A percentile compares a stretch with the other conserved stretches of the same genome.
phyloP scores from a whole-genome alignment of 2,113 vertebrate genomes.

The Stomatorhinus ivindoensis region DNA sequence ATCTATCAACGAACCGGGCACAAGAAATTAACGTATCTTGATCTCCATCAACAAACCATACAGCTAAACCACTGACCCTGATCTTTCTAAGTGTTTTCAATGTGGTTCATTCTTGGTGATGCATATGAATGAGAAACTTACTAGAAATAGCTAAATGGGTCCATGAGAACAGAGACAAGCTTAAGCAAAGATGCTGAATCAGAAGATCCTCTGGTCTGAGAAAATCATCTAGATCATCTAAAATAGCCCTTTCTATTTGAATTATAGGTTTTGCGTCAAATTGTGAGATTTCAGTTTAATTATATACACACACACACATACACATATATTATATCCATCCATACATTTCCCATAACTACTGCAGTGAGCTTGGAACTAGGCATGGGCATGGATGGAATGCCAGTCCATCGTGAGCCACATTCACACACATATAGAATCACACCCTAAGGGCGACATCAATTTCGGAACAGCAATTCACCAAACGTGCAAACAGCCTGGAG shows the following conservation, averaged over 20 bases:
- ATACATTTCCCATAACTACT: not conserved
- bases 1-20: not conserved
- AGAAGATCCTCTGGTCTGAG: not conserved
- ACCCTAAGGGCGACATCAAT: not conserved
- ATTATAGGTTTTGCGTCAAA: not conserved
- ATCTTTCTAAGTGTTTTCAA: not conserved
- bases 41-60: not conserved
- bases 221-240: not conserved
- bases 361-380: not conserved
- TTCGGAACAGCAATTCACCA: not conserved
- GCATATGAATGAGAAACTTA: not conserved
- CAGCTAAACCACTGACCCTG: not conserved
- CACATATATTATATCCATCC: too few relatives aligned
- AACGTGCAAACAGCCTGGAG: not conserved
- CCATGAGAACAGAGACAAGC: not conserved
- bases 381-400: not conserved
- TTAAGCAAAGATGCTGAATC: not conserved
- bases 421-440: not conserved
- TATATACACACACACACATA: too few relatives aligned
- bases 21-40: not conserved
- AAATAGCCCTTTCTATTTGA: not conserved
- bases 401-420: not conserved
- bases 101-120: not conserved
- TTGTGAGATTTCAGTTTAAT: not conserved
- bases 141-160: not conserved